These are phyloP conservation scores for Drosophila acutilabella DNA, from an alignment of 2,888 invertebrate genomes.

Conservation along the genomic window DNA sequence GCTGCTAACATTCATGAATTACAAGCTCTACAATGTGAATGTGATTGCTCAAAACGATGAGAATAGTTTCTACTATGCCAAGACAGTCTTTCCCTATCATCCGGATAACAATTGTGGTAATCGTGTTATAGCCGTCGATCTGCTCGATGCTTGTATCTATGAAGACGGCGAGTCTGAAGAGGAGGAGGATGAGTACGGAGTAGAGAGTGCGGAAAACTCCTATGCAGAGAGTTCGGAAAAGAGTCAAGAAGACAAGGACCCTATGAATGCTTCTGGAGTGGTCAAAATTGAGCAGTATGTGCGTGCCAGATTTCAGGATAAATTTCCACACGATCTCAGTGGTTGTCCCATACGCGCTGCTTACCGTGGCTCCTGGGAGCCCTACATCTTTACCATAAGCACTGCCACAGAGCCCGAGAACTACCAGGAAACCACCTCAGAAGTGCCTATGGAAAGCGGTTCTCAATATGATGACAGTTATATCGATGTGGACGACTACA, in stretches of 20 bases:
- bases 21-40: conserved; percentile 83
- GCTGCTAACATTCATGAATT: conserved; percentile 76
- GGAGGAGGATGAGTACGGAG: conserved; percentile 13
- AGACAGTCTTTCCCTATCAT: conserved; percentile 83
- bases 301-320: conserved; percentile 75
- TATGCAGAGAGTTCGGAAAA: background rate
- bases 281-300: conserved; percentile 57
- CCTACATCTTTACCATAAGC: conserved; percentile 75
- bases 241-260: background rate
- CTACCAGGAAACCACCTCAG: conserved; percentile 9
- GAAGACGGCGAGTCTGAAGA: conserved; percentile 33
- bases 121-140: conserved; percentile 74
- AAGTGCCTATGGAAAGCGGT: conserved; percentile 1
- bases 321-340: conserved; percentile 82
- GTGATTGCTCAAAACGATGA: conserved; percentile 80
- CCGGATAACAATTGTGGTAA: conserved; percentile 82
- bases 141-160: conserved; percentile 80
- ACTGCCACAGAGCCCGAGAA: conserved; percentile 19
- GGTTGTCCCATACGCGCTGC: conserved; percentile 82
- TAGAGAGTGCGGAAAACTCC: background rate
- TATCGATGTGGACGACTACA: conserved; percentile 23
- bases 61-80: conserved; percentile 69
- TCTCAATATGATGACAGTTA: conserved; percentile 39
- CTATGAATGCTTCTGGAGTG: background rate
- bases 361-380: conserved; percentile 82